Evolutionary conservation across 2,888 invertebrate genomes (phyloP).

Genomic region (Ennomos fuscantarius): DNA sequence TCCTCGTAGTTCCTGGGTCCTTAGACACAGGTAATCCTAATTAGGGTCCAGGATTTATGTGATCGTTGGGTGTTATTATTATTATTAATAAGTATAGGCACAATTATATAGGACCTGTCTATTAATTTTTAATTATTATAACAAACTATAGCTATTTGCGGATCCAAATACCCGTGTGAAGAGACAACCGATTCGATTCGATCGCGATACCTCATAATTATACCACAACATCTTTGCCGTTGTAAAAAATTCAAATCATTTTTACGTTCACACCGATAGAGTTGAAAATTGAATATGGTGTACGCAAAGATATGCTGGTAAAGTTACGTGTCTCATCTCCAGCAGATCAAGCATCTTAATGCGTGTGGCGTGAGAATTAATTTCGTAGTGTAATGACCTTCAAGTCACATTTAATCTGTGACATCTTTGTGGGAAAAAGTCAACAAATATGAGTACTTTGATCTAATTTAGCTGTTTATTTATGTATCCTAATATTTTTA

Average conservation of each 20-base stretch:
- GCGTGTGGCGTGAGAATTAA: conserved; percentile 77
- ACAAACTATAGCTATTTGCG: conserved; percentile 54
- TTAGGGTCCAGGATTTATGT: no score
- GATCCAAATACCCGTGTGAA: conserved; percentile 73
- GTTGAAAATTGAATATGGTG: conserved; percentile 32
- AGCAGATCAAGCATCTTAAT: conserved; percentile 69
- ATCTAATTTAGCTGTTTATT: conserved; percentile 46
- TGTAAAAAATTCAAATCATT: conserved; percentile 27
- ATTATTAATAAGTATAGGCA: no score
- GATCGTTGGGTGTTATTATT: no score
- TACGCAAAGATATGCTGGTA: conserved; percentile 43
- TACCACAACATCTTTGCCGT: conserved; percentile 36
- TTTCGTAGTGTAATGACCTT: conserved; percentile 74
- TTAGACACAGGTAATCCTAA: no score
- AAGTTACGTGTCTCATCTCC: conserved; percentile 65
- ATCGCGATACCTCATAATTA: conserved; percentile 55
- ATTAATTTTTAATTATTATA: conserved; percentile 32
- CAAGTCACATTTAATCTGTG: conserved; percentile 61
- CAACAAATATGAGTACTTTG: conserved; percentile 45
- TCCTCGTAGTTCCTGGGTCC: no score
- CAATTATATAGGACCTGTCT: conserved; percentile 32
- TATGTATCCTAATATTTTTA: conserved; percentile 34
- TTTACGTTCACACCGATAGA: conserved; percentile 40
- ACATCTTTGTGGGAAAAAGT: conserved; percentile 64
- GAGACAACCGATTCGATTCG: conserved; percentile 74